Base-by-base conservation (phyloP, 2,797 vertebrate species). In the Anguilla marmorata region DNA sequence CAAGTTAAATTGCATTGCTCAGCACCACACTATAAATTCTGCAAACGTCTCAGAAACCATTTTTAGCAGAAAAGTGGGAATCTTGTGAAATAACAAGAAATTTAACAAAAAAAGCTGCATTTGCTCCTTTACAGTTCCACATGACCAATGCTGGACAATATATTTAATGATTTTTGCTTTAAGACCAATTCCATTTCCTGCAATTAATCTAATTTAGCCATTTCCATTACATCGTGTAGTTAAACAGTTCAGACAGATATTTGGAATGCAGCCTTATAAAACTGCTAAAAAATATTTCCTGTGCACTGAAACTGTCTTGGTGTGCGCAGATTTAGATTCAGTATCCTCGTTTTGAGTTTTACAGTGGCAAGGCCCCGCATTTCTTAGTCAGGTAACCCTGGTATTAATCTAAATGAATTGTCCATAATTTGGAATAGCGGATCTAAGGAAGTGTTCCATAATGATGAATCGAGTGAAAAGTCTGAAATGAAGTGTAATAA, bases 141-240 rank as follows among this genome's bases (percentile, higher is more conserved):
- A 48, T 52, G 48, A 84, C 33, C 72, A 54, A 19, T 21, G 11
- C 27, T 45, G 79, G 14, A 19, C 76, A 94, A 69, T 94, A 95
- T 93, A 94, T 94, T 91, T 93, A 94, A 95, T 91, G 90, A 90
- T 94, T 92, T 92, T 54, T 89, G 91, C 90, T 79, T 33, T 33
- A 37, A 54, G 41, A 21, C 72, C 92, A 88, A 89, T 60, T 91
- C 92, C 92, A 95, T 95, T 96, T 96, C 95, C 95, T 95, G 94
- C 91, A 94, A 96, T 96, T 94, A 94, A 94, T 94, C 89, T 88
- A 88, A 91, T 91, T 76, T 72, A 90, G 91, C 93, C 94, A 93
- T 95, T 94, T 41, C 8, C 27, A 45, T 80, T 92, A 85, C 86
- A 72, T 79, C 41, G 56, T 50, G 88, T 33, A 79, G 50, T 37